These are phyloP conservation scores for Pelmatolapia mariae DNA, from an alignment of 2,113 vertebrate genomes.

Conservation along the genomic window DNA sequence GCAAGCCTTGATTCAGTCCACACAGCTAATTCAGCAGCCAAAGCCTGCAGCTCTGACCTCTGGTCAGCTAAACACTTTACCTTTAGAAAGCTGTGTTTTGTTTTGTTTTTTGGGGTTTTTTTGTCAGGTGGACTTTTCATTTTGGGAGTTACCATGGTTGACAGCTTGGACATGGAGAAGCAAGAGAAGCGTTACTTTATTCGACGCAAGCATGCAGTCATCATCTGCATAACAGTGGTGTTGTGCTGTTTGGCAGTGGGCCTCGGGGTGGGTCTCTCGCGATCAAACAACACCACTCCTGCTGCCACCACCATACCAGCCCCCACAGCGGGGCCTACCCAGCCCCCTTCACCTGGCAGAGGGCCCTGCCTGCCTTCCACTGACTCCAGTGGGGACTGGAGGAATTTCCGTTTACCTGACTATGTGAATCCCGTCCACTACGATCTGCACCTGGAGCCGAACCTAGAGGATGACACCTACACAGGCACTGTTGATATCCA, in stretches of 20 bases:
- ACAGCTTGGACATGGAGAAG: constrained; percentile 70
- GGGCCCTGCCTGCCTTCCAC: constrained; percentile 69
- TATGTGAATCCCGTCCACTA: constrained; percentile 83
- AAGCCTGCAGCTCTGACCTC: constrained; percentile 1
- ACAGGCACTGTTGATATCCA: constrained; percentile 76
- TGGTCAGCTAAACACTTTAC: not conserved
- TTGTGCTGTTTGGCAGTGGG: constrained; percentile 81
- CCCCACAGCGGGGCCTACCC: constrained; percentile 3
- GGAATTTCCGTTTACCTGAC: constrained; percentile 79
- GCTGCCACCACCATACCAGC: not conserved
- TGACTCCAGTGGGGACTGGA: constrained; percentile 78
- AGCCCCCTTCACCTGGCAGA: not conserved
- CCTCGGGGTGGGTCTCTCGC: constrained; percentile 81
- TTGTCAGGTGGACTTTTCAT: not conserved
- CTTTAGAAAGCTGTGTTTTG: not conserved
- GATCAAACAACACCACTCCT: constrained; percentile 24
- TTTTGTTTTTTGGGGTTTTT: not conserved
- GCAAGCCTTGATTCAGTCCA: not conserved
- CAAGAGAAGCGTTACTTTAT: constrained; percentile 80
- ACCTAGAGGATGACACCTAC: constrained; percentile 80
- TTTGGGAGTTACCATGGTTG: constrained; percentile 64
- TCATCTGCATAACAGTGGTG: constrained; percentile 76
- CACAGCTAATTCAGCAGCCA: not conserved
- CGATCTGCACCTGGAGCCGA: constrained; percentile 79
- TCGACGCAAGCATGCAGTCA: constrained; percentile 72